Conservation (phyloP, 92 coral and sea anemone genomes). For the Muricea muricata region DNA sequence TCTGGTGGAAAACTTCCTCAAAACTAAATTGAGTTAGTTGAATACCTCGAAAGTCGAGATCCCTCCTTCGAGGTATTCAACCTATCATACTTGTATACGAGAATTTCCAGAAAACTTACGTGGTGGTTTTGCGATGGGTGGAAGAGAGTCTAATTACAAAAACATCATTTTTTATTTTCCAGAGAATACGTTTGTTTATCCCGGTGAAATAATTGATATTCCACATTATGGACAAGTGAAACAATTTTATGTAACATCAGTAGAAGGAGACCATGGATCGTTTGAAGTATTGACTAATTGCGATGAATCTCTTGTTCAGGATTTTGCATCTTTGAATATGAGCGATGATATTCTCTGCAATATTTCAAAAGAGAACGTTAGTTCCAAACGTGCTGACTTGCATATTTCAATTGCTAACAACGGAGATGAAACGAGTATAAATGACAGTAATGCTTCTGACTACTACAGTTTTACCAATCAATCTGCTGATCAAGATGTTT, state of each 20-base stretch:
- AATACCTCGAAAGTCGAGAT: too few relatives aligned
- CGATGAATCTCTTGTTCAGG: constrained; percentile 11
- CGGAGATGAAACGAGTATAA: background rate
- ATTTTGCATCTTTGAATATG: constrained; percentile 5
- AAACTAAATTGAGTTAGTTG: too few relatives aligned
- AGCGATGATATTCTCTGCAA: background rate
- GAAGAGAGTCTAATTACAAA: too few relatives aligned
- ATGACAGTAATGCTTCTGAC: background rate
- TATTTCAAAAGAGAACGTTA: background rate
- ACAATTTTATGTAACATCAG: constrained; percentile 61
- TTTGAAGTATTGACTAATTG: background rate
- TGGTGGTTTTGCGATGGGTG: background rate
- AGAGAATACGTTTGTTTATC: constrained; percentile 74
- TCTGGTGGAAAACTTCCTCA: too few relatives aligned
- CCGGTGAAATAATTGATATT: constrained; percentile 69
- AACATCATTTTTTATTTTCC: background rate
- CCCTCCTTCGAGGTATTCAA: too few relatives aligned
- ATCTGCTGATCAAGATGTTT: constrained; percentile 9
- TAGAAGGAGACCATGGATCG: constrained; percentile 9
- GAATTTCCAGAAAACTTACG: too few relatives aligned
- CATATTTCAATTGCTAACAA: background rate
- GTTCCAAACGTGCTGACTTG: background rate
- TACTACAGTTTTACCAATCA: constrained; percentile 27
- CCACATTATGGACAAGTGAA: constrained; percentile 82
- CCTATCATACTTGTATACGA: too few relatives aligned